Percentiles rank a stretch among this genome's conserved stretches.
phyloP scores from a whole-genome alignment of 1,140 invertebrate species.

The Zaprionus vittiger region DNA sequence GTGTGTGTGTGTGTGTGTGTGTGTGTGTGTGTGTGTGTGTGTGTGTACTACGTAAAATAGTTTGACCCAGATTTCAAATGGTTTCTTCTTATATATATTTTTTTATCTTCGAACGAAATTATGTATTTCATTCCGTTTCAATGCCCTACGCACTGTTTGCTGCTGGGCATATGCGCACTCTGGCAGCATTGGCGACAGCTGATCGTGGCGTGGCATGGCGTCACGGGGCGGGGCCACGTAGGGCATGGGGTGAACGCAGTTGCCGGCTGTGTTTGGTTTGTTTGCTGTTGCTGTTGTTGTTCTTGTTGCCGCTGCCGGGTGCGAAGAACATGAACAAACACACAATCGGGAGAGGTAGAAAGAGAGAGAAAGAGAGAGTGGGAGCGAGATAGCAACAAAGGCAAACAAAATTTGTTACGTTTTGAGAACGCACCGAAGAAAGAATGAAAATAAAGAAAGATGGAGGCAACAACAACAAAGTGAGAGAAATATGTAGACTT shows the following conservation, averaged over 20 bases:
- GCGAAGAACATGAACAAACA: constrained; percentile 53
- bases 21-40: constrained; percentile 33
- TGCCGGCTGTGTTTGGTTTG: constrained; percentile 4
- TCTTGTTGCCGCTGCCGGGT: constrained; percentile 44
- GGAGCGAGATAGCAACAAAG: neutral
- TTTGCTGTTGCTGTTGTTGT: constrained; percentile 6
- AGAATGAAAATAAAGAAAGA: constrained; percentile 8
- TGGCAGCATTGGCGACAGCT: neutral
- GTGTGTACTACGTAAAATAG: constrained; percentile 64
- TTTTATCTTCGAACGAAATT: constrained; percentile 57
- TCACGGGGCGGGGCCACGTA: constrained; percentile 18
- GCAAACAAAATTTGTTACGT: constrained; percentile 34
- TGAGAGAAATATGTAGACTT: constrained; percentile 52
- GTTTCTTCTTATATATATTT: constrained; percentile 55
- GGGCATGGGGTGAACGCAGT: constrained; percentile 17
- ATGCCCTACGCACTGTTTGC: constrained; percentile 21
- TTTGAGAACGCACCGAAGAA: constrained; percentile 21
- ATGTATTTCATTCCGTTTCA: constrained; percentile 26
- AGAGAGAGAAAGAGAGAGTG: neutral
- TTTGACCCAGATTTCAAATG: constrained; percentile 74
- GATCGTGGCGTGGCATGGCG: neutral
- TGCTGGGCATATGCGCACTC: constrained; percentile 11
- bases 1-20: neutral
- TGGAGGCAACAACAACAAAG: neutral
- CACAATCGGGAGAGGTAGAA: neutral